phyloP scores from a whole-genome alignment of 2,888 invertebrate genomes.

The Hermaeophaga mercurialis region DNA sequence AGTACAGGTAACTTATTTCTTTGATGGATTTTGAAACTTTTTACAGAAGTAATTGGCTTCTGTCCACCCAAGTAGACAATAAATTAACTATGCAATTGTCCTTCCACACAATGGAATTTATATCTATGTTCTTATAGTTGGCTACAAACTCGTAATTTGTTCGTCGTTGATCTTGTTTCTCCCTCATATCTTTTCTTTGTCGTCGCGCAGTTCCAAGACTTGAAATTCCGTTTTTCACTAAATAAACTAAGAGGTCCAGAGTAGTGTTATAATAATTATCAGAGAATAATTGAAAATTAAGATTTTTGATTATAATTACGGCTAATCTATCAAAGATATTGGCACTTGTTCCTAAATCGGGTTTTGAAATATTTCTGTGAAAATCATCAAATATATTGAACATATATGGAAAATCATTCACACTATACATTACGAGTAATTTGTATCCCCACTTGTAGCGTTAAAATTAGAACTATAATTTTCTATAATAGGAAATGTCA shows the following conservation, averaged over 20 bases:
- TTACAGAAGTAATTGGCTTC: conserved; percentile 5
- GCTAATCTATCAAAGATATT: too few relatives aligned
- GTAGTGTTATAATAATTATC: too few relatives aligned
- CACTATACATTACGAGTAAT: too few relatives aligned
- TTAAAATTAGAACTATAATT: too few relatives aligned
- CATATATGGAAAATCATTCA: too few relatives aligned
- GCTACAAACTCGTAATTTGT: conserved; percentile 40
- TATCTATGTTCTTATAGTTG: neutral
- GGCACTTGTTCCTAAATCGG: conserved; percentile 46
- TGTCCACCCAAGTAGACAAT: conserved; percentile 26
- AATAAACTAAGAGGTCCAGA: too few relatives aligned
- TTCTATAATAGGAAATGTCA: too few relatives aligned
- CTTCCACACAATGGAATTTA: conserved; percentile 1
- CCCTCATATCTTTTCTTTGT: conserved; percentile 41
- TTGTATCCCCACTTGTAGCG: conserved; percentile 48
- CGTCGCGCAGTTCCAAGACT: conserved; percentile 46
- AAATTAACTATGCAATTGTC: conserved; percentile 9
- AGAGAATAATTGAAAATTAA: too few relatives aligned
- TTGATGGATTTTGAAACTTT: neutral
- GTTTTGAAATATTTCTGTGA: conserved; percentile 37
- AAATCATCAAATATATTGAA: conserved; percentile 36
- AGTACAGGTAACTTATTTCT: too few relatives aligned
- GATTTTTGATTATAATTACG: conserved; percentile 42
- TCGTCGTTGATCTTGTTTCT: conserved; percentile 39
- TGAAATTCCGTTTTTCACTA: conserved; percentile 45